These are phyloP conservation scores for Drosophila navojoa DNA, from an alignment of 1,140 invertebrate genomes.

Conservation along the genomic window DNA sequence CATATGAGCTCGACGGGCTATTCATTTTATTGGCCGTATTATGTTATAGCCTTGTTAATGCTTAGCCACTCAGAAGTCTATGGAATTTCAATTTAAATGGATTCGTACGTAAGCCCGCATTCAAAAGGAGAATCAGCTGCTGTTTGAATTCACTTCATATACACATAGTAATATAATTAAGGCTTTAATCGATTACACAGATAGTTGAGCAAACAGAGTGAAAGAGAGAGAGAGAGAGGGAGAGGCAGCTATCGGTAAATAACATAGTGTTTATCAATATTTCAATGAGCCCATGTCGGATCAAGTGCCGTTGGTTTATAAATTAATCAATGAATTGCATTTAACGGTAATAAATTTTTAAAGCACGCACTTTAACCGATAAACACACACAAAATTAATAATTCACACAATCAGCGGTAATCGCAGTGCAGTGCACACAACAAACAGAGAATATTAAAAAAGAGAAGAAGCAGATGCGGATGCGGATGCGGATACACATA, in stretches of 20 bases:
- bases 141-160: slow-evolving; percentile 22
- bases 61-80: too few relatives aligned
- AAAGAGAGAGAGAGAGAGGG: too few relatives aligned
- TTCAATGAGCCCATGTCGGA: slow-evolving; percentile 36
- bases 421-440: slow-evolving; percentile 16
- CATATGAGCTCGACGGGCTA: too few relatives aligned
- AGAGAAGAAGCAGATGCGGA: not conserved
- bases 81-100: not conserved
- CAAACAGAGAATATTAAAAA: slow-evolving; percentile 24
- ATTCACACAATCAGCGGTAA: slow-evolving; percentile 37
- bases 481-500: too few relatives aligned
- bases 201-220: slow-evolving; percentile 26
- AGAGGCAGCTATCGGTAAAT: slow-evolving; percentile 27
- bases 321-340: slow-evolving; percentile 36
- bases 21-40: too few relatives aligned
- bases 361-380: slow-evolving; percentile 19
- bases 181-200: slow-evolving; percentile 28
- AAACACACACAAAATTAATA: slow-evolving; percentile 41
- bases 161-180: slow-evolving; percentile 61
- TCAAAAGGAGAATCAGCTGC: not conserved
- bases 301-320: slow-evolving; percentile 22
- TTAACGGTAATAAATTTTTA: slow-evolving; percentile 27
- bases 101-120: slow-evolving; percentile 15
- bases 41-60: too few relatives aligned
- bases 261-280: slow-evolving; percentile 46